phyloP scores from a whole-genome alignment of 2,113 vertebrate species.

The Protobothrops mucrosquamatus region DNA sequence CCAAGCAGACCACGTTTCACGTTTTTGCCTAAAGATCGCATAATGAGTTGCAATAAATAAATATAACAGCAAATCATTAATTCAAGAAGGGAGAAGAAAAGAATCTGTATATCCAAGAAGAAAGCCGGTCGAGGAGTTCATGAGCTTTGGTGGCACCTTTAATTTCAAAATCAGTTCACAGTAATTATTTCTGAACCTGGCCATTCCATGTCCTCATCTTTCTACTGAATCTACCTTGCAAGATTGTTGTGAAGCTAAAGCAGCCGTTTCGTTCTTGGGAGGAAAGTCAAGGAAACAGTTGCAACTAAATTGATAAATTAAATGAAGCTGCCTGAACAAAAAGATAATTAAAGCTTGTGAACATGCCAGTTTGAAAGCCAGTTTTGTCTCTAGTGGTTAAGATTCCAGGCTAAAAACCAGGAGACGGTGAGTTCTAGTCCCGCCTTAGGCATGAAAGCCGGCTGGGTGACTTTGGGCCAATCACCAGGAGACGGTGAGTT shows the following conservation, averaged over 20 bases:
- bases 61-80: neutral
- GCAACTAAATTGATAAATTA: neutral
- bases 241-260: neutral
- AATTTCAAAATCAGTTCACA: neutral
- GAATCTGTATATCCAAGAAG: neutral
- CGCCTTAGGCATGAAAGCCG: no score
- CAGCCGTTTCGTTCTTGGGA: neutral
- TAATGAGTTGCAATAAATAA: neutral
- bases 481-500: no score
- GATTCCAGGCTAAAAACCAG: no score
- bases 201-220: no score
- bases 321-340: neutral
- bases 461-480: no score
- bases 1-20: neutral
- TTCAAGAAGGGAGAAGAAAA: no score
- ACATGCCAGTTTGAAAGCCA: neutral
- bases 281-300: neutral
- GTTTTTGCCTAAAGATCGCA: neutral
- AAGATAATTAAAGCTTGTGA: neutral
- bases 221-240: neutral
- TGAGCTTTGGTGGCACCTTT: neutral
- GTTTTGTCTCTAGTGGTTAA: no score
- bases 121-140: neutral
- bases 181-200: neutral
- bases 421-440: no score